Percentiles rank a stretch among this genome's conserved stretches.
Evolutionary conservation across 1,140 invertebrate genomes (phyloP).

Genomic region (Drosophila obscura): DNA sequence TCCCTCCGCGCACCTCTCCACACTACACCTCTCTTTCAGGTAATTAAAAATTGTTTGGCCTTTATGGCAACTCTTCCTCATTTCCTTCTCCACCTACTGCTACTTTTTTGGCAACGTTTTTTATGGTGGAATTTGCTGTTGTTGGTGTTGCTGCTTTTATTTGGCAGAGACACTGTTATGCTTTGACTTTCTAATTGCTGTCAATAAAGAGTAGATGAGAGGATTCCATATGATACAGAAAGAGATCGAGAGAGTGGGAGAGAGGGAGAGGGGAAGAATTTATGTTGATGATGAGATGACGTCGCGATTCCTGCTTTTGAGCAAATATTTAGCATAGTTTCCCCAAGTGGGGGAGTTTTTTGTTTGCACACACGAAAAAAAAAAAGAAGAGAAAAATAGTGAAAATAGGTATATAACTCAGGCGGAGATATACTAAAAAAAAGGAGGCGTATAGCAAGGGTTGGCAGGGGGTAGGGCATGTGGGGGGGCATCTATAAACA

Average conservation of each 20-base stretch:
- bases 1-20: conserved; percentile 3
- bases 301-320: conserved; percentile 55
- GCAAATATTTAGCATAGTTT: conserved; percentile 78
- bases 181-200: conserved; percentile 81
- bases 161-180: conserved; percentile 52
- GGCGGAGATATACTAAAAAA: too few relatives aligned
- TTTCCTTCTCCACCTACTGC: background rate
- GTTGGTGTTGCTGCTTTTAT: conserved; percentile 39
- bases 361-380: conserved; percentile 41
- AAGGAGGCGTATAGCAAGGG: background rate
- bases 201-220: conserved; percentile 51
- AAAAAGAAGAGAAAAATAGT: conserved; percentile 3
- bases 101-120: conserved; percentile 26
- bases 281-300: conserved; percentile 39
- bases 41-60: conserved; percentile 79
- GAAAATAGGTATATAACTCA: conserved; percentile 10
- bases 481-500: too few relatives aligned
- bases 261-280: conserved; percentile 33
- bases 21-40: conserved; percentile 27
- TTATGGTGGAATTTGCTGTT: background rate
- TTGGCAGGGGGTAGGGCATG: background rate
- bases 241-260: background rate
- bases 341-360: conserved; percentile 57
- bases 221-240: too few relatives aligned
- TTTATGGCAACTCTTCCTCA: conserved; percentile 27